Evolutionary conservation across 2,888 invertebrate genomes (phyloP).

Genomic region (Heliconius ismenius): DNA sequence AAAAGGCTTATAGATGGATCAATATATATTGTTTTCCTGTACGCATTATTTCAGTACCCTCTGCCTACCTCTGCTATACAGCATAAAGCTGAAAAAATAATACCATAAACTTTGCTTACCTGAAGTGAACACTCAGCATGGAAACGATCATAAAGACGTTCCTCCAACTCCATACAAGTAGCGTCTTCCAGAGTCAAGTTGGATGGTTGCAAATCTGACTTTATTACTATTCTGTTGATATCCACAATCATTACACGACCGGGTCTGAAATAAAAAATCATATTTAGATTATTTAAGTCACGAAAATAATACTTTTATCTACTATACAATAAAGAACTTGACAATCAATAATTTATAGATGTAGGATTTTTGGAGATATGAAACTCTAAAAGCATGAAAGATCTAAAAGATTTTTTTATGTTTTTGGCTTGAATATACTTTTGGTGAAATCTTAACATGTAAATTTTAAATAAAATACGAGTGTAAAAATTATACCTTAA

Average conservation of each 20-base stretch:
- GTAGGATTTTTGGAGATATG: too few species aligned
- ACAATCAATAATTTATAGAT: too few species aligned
- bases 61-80: background rate
- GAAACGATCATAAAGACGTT: conserved; percentile 88
- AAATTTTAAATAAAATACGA: too few species aligned
- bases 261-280: conserved; percentile 67
- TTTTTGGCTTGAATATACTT: too few species aligned
- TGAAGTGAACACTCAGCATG: conserved; percentile 87
- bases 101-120: conserved; percentile 57
- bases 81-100: background rate
- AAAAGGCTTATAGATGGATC: too few species aligned
- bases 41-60: background rate
- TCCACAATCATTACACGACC: conserved; percentile 88
- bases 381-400: too few species aligned
- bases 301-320: too few species aligned
- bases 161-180: conserved; percentile 91
- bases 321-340: too few species aligned
- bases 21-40: too few species aligned
- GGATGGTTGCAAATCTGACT: conserved; percentile 87
- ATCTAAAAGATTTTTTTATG: too few species aligned
- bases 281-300: background rate
- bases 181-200: conserved; percentile 87
- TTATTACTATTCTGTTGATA: conserved; percentile 85
- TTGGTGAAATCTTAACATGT: too few species aligned
- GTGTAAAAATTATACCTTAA: too few species aligned